Evolutionary conservation across 2,797 vertebrate genomes (phyloP).

Genomic region (Ctenochaetus hawaiiensis): DNA sequence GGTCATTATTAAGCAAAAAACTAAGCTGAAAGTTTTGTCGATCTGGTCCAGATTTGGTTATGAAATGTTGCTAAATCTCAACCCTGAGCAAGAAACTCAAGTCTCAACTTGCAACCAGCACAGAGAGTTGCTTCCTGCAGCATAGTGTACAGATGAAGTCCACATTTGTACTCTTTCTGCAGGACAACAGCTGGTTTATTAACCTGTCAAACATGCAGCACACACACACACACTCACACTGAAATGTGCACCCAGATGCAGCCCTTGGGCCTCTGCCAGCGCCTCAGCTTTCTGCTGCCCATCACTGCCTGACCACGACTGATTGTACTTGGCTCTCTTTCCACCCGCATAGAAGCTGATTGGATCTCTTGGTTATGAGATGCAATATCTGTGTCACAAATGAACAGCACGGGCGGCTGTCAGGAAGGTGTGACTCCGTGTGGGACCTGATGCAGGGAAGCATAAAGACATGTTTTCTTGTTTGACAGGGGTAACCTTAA

Average conservation of each 20-base stretch:
- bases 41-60: too few relatives aligned
- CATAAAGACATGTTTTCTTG: constrained; percentile 45
- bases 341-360: constrained; percentile 56
- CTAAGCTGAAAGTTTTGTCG: background rate
- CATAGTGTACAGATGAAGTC: constrained; percentile 41
- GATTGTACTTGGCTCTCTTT: constrained; percentile 68
- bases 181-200: constrained; percentile 68
- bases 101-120: too few relatives aligned
- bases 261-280: constrained; percentile 62
- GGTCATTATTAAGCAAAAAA: too few relatives aligned
- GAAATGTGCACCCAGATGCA: constrained; percentile 50
- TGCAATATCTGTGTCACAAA: constrained; percentile 51
- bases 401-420: constrained; percentile 39
- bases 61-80: too few relatives aligned
- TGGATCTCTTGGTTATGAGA: constrained; percentile 64
- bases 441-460: constrained; percentile 45
- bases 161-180: constrained; percentile 44
- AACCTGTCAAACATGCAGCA: constrained; percentile 64
- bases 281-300: constrained; percentile 43
- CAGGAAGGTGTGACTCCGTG: constrained; percentile 44
- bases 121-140: too few relatives aligned
- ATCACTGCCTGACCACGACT: constrained; percentile 60
- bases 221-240: constrained; percentile 28
- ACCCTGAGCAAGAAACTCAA: too few relatives aligned
- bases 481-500: constrained; percentile 56